Percentiles rank a stretch among this genome's conserved stretches.
Conservation (phyloP, 2,797 vertebrate genomes). For the Fundulus diaphanus region DNA sequence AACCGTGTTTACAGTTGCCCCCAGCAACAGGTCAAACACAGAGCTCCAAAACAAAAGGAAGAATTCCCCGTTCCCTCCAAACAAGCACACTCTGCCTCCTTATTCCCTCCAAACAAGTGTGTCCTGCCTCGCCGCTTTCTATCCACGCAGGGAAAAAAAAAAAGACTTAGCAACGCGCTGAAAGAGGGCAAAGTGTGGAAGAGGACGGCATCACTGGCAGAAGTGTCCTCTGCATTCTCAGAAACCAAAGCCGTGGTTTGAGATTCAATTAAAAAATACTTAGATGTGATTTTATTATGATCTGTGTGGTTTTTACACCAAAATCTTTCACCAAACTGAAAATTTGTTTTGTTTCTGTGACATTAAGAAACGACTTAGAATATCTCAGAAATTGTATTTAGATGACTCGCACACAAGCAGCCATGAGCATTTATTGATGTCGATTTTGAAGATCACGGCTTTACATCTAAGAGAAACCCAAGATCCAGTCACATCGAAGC, state of each 20-base stretch:
- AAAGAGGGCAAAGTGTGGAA: conserved; percentile 8
- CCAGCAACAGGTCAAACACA: conserved; percentile 84
- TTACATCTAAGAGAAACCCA: too few species aligned
- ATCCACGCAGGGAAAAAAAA: conserved; percentile 51
- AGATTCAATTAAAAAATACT: conserved; percentile 29
- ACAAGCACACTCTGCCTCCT: conserved; percentile 64
- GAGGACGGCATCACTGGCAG: conserved; percentile 20
- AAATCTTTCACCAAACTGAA: too few species aligned
- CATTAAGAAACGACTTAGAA: conserved; percentile 25
- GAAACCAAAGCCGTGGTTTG: conserved; percentile 10
- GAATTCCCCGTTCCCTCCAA: conserved; percentile 77
- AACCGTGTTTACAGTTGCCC: conserved; percentile 87
- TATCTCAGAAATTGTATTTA: background rate
- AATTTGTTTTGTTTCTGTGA: conserved; percentile 47
- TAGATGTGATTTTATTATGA: too few species aligned
- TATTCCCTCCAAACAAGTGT: conserved; percentile 69
- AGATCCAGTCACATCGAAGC: background rate
- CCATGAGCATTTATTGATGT: too few species aligned
- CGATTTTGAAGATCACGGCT: too few species aligned
- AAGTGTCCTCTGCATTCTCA: conserved; percentile 13
- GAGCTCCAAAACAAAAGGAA: conserved; percentile 84
- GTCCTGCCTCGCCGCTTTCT: conserved; percentile 45
- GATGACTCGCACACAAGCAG: background rate
- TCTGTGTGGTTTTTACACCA: too few species aligned
- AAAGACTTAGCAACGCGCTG: conserved; percentile 8